Conservation (phyloP, 2,888 invertebrate genomes). For the Rhingia campestris region DNA sequence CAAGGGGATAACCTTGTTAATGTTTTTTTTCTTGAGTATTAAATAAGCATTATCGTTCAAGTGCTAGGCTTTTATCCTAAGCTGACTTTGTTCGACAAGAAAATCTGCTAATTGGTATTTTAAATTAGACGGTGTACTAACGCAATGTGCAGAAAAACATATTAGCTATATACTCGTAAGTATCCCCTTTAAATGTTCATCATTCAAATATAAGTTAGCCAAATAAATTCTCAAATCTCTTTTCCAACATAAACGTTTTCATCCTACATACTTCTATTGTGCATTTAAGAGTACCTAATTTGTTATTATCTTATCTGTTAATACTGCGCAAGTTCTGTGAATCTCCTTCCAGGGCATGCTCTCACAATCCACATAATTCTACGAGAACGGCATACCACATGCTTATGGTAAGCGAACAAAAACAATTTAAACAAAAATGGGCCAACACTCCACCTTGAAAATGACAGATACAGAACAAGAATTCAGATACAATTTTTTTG, state of each 20-base stretch:
- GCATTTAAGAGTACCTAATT: not conserved
- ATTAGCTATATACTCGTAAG: too few species aligned
- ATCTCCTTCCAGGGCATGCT: constrained; percentile 53
- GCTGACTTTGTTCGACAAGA: too few species aligned
- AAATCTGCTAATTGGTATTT: too few species aligned
- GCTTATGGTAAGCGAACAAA: constrained; percentile 22
- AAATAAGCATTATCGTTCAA: too few species aligned
- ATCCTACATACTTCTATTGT: not conserved
- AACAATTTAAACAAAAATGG: constrained; percentile 10
- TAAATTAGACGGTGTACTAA: too few species aligned
- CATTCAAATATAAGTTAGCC: not conserved
- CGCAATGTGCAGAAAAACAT: too few species aligned
- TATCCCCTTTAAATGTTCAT: too few species aligned
- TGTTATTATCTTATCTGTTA: too few species aligned
- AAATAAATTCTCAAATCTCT: not conserved
- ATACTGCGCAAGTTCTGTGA: constrained; percentile 10
- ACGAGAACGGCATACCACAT: constrained; percentile 20
- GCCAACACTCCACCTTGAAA: constrained; percentile 34
- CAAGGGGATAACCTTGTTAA: too few species aligned
- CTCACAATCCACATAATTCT: constrained; percentile 15
- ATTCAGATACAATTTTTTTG: too few species aligned
- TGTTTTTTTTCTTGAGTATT: too few species aligned
- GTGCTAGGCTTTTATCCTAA: too few species aligned
- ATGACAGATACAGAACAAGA: constrained; percentile 15
- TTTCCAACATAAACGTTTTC: not conserved